Base-by-base conservation (phyloP, 2,113 vertebrate genomes). In the Brachyhypopomus gauderio region DNA sequence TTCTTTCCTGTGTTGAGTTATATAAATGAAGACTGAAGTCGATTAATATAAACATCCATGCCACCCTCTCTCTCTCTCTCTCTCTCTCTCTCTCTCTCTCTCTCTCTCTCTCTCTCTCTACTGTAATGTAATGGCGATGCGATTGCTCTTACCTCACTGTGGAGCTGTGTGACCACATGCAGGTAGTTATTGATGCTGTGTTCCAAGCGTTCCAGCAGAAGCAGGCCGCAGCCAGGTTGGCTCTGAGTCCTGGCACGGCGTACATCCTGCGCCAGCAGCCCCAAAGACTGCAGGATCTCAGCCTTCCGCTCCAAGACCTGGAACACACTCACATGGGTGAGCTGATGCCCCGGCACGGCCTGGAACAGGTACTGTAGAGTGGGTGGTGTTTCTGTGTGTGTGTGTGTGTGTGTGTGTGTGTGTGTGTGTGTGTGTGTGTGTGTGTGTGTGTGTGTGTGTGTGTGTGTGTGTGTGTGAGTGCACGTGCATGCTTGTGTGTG, bases 111-210 rank as follows among this genome's bases (percentile, higher is more conserved):
- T 4, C 23, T 30, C 11, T 27, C 3, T 66, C 12, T 36, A 1
- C 16, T 36, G 30, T 19, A 62, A 48, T 78, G 20, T 69, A 63
- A 38, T 17, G 34, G 41, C 48, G 23, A 20, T 76, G 83, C 77
- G 70, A 27, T 36, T 45, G 52, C 12, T 45, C 12, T 60, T 66
- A 91, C 84, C 77, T 91, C 86, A 12, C 6, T 45, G 23, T 72
- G 72, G 36, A 92, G 85, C 20, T 84, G 84, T 79, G 85, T 88
- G 66, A 92, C 75, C 38, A 91, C 89, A 73, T 86, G 83, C 77
- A 89, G 82, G 85, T 93, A 90, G 87, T 92, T 91, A 77, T 86
- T 88, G 82, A 92, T 84, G 83, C 88, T 93, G 69, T 81, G 88
- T 62, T 92, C 86, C 72, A 92, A 75, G 73, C 77, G 87, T 79